Evolutionary conservation across 1,140 invertebrate species (phyloP).

Genomic region (Orchestia grillus): DNA sequence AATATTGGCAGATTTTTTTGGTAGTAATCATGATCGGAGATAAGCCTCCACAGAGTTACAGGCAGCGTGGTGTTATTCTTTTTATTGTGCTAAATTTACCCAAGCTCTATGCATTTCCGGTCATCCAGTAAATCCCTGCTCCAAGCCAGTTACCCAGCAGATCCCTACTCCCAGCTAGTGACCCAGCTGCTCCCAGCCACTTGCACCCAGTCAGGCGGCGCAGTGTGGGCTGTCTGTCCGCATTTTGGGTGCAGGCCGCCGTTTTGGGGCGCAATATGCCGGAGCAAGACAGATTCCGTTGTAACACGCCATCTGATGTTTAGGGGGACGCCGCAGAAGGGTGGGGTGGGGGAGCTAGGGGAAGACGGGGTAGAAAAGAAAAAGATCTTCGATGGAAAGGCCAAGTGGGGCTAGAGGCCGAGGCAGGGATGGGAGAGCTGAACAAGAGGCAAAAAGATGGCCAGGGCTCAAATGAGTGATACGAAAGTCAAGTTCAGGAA

Average conservation of each 20-base stretch:
- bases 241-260: not conserved
- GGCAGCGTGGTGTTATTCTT: not conserved
- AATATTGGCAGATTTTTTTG: too few species aligned
- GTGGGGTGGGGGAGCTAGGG: not conserved
- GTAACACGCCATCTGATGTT: constrained; percentile 37
- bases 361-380: not conserved
- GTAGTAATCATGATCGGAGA: not conserved
- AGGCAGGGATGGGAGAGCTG: not conserved
- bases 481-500: not conserved
- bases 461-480: not conserved
- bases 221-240: not conserved
- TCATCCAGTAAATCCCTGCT: not conserved
- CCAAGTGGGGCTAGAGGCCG: not conserved
- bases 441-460: not conserved
- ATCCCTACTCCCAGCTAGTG: not conserved
- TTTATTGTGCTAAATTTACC: not conserved
- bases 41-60: not conserved
- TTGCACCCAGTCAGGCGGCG: not conserved
- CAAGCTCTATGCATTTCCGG: not conserved
- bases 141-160: not conserved
- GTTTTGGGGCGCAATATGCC: constrained; percentile 2
- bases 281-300: constrained; percentile 23
- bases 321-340: not conserved
- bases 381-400: constrained; percentile 4
- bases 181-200: not conserved